Conservation (phyloP, 2,888 invertebrate species). For the Caenorhabditis afra region DNA sequence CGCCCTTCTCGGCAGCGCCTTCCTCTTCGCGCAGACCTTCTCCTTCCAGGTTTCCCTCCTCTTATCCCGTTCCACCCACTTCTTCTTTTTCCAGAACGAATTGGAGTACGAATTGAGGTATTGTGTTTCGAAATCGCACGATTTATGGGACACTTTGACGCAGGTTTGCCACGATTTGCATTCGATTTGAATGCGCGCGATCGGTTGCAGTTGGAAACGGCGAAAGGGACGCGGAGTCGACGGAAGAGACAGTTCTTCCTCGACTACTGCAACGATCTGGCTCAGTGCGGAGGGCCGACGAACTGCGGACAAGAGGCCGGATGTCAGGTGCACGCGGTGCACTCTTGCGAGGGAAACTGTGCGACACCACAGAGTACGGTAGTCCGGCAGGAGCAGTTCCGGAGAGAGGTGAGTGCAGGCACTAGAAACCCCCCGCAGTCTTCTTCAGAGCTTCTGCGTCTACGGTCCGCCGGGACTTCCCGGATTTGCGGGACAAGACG, state of each 20-base stretch:
- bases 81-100: conserved; percentile 50
- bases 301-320: conserved; percentile 37
- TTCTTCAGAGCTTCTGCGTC: conserved; percentile 43
- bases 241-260: conserved; percentile 49
- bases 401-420: conserved; percentile 7
- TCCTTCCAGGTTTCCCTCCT: conserved; percentile 27
- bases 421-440: neutral
- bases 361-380: conserved; percentile 4
- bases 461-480: conserved; percentile 60
- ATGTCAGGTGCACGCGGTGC: conserved; percentile 31
- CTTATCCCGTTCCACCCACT: neutral
- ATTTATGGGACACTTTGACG: conserved; percentile 57
- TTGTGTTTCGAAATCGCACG: conserved; percentile 57
- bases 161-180: conserved; percentile 36
- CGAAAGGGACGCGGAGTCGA: conserved; percentile 22
- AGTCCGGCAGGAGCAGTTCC: conserved; percentile 15
- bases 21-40: conserved; percentile 30
- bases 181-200: neutral
- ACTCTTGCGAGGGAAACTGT: conserved; percentile 5
- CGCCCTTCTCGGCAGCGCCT: conserved; percentile 9
- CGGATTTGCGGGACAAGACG: conserved; percentile 59
- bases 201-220: conserved; percentile 23
- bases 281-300: conserved; percentile 27
- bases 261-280: conserved; percentile 49
- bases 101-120: conserved; percentile 54